Evolutionary conservation across 2,113 vertebrate species (phyloP), one percentile per base, ranked within the genome.

Genomic region (Oreochromis niloticus): DNA sequence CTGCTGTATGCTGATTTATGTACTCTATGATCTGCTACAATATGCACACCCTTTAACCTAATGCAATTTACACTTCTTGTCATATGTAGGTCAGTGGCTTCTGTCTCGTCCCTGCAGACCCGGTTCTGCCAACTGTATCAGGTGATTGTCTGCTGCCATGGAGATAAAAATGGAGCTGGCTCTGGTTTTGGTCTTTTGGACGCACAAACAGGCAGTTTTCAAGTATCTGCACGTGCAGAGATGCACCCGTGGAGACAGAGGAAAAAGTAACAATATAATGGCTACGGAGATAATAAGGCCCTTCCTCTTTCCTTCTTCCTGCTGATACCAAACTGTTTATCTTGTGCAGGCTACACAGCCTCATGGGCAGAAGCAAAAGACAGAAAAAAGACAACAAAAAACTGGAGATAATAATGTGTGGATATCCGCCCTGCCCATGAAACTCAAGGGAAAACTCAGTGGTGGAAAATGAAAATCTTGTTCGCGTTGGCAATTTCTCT

Each of bases 281-380:
- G 43, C 78, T 41, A 6, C 10, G 39, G 81, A 88, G 90, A 92
- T 92, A 88, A 94, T 88, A 66, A 85, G 81, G 30, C 56, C 34
- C 83, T 91, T 93, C 92, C 91, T 88, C 50, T 78, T 89, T 61
- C 81, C 87, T 68, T 56, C 84, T 91, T 94, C 94, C 93, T 91
- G 92, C 87, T 93, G 90, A 91, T 90, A 88, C 22, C 48, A 80
- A 66, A 12, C 5, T 30, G 55, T 80, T 81, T 88, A 54, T 91
- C 63, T 55, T 83, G 48, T 78, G 56, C 50, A 36, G 24, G n/a
- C 36, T 82, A 39, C 8, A 46, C 56, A 71, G 43, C 46, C 27
- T 82, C 24, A 34, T 27, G 52, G 68, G 59, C 73, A 22, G 17
- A 80, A 88, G 56, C 54, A 68, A 80, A 87, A 83, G 41, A 55